A percentile compares a stretch with the other conserved stretches of the same genome.
These are phyloP conservation scores for Pseudomyrmex sp. DNA, from an alignment of 1,140 invertebrate species.

Conservation along the genomic window DNA sequence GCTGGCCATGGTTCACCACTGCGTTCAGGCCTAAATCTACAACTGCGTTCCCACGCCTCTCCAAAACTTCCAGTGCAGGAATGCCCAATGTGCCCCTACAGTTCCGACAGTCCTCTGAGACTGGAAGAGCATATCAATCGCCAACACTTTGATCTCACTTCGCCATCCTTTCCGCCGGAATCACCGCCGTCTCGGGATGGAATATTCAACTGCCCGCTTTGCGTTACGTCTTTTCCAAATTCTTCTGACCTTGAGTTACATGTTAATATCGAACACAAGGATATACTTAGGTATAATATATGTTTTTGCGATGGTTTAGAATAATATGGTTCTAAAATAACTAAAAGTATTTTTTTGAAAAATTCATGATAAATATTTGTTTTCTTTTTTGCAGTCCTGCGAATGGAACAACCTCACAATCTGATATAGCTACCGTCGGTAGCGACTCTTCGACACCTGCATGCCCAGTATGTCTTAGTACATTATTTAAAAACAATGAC, in stretches of 20 bases:
- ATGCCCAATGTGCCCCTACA: slow-evolving; percentile 93
- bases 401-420: slow-evolving; percentile 77
- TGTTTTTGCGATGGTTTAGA: background rate
- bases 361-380: background rate
- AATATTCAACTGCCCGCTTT: slow-evolving; percentile 89
- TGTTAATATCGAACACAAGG: slow-evolving; percentile 93
- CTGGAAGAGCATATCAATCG: slow-evolving; percentile 94
- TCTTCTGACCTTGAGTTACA: slow-evolving; percentile 93
- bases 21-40: slow-evolving; percentile 86
- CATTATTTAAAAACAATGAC: slow-evolving; percentile 84
- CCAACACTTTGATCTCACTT: slow-evolving; percentile 93
- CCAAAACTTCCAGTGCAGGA: slow-evolving; percentile 84
- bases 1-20: slow-evolving; percentile 86
- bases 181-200: slow-evolving; percentile 82
- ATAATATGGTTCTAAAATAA: background rate
- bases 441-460: slow-evolving; percentile 76
- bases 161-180: slow-evolving; percentile 88
- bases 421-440: slow-evolving; percentile 77
- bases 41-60: slow-evolving; percentile 81
- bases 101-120: slow-evolving; percentile 89
- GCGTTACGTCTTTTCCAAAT: slow-evolving; percentile 89
- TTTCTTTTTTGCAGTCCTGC: slow-evolving; percentile 76
- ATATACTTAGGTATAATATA: slow-evolving; percentile 87
- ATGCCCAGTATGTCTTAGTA: slow-evolving; percentile 86
- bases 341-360: background rate